Base-by-base conservation (phyloP, 2,888 invertebrate species). In the Gymnoscelis rufifasciata region DNA sequence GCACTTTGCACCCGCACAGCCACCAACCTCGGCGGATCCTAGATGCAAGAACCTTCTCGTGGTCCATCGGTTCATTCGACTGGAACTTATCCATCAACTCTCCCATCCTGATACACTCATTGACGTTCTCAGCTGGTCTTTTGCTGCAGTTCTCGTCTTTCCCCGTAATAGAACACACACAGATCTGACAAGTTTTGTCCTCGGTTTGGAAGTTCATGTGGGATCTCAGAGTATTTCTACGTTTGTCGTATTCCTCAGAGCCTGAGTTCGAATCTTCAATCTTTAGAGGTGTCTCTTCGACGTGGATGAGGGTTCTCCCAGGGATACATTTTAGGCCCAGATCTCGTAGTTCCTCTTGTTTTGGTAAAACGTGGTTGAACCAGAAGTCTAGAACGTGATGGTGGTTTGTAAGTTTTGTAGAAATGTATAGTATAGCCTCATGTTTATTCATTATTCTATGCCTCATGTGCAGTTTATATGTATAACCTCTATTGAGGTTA, bases 1-100 rank as follows among this genome's bases (percentile, higher is more conserved):
- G 19, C 19, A 11, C 7, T 11, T 13, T 27, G 14, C 13, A 58
- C 31, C 26, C 28, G 29, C 37, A 44, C 68, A 61, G 51, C 43
- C 28, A 71, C 74, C 40, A 61, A 81, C 82, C 82, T 82, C 82
- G 59, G 47, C 83, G 66, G 0, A 82, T 73, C 56, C 74, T 67
- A 26, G 47, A 47, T 0, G 77, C 38, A n/a, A 83, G 52, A 10
- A 50, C 59, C 23, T 60, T 71, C 6, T 68, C 60, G 39, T 77
- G 77, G 0, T 74, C 68, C 29, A 47, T 83, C 0, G 80, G 78
- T 1, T 61, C 6, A 24, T 66, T 65, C 2, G 28, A 59, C 0
- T 65, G 27, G 1, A 65, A 65, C 1, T 62, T 42, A 0, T 69
- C 56, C 29, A 50, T 63, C 1, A 74, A 7, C 0, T 33, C 39